Percentiles rank a stretch among this genome's conserved stretches.
phyloP scores from a whole-genome alignment of 2,888 invertebrate species.

The Busseola fusca region DNA sequence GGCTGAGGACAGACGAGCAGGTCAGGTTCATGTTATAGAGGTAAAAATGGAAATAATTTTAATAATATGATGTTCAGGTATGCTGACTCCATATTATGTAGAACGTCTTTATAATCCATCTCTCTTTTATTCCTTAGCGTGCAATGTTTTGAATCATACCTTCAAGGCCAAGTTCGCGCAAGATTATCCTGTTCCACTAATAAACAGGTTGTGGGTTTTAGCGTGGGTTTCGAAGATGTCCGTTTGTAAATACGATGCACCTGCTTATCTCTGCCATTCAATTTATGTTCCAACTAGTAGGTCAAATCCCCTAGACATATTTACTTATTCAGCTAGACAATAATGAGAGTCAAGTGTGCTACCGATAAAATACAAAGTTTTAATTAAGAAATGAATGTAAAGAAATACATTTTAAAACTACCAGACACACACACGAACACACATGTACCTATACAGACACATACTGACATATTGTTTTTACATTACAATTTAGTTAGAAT shows the following conservation, averaged over 20 bases:
- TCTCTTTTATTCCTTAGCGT: background rate
- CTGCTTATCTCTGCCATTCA: background rate
- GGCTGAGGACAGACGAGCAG: conserved; percentile 37
- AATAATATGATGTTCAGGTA: too few species aligned
- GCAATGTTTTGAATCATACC: background rate
- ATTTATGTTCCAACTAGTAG: background rate
- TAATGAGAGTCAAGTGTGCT: background rate
- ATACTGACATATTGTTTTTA: too few species aligned
- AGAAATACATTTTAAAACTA: background rate
- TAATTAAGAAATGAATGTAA: background rate
- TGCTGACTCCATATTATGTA: background rate
- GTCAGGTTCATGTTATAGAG: background rate
- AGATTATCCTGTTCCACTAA: conserved; percentile 38
- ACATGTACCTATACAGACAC: too few species aligned
- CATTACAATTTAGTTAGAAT: too few species aligned
- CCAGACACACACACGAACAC: background rate
- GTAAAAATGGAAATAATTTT: background rate
- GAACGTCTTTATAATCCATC: too few species aligned
- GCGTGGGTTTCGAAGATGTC: background rate
- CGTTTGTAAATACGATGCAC: background rate
- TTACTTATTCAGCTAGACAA: background rate
- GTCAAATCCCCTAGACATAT: background rate
- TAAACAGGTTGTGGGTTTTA: background rate
- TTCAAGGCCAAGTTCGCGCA: conserved; percentile 10
- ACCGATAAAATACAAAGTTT: background rate